Evolutionary conservation across 1,140 invertebrate species (phyloP).

Genomic region (Hyposmocoma kahamanoa): DNA sequence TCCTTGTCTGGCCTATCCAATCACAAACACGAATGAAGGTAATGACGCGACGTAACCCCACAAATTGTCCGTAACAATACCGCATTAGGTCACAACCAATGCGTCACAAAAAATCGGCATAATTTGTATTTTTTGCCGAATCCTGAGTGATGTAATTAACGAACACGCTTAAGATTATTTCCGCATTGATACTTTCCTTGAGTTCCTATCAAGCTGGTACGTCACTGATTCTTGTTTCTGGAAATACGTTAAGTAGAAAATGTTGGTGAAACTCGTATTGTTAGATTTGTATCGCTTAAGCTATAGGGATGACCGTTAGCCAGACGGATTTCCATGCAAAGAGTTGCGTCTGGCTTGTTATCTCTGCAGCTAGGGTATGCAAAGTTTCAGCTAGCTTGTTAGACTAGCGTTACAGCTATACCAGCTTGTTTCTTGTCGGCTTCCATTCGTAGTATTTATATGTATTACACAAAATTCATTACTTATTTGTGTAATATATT

Average conservation of each 20-base stretch:
- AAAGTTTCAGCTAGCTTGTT: constrained; percentile 1
- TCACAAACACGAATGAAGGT: constrained; percentile 27
- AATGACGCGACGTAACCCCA: constrained; percentile 24
- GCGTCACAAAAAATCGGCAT: constrained; percentile 21
- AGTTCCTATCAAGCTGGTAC: not conserved
- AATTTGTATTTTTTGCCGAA: constrained; percentile 24
- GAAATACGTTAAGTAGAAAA: not conserved
- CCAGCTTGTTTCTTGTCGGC: no score
- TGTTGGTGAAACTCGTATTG: no score
- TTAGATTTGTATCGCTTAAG: constrained; percentile 1
- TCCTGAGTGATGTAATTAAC: constrained; percentile 16
- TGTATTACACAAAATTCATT: no score
- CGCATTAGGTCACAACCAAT: constrained; percentile 31
- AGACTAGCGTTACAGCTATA: not conserved
- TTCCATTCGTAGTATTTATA: no score
- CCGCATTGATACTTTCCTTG: not conserved
- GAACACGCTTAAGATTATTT: no score
- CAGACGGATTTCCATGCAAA: constrained; percentile 3
- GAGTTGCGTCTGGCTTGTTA: constrained; percentile 3
- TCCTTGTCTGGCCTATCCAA: constrained; percentile 30
- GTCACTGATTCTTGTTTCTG: no score
- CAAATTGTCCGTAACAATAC: constrained; percentile 40
- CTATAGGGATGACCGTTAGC: not conserved
- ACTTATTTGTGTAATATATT: no score
- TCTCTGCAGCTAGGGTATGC: not conserved